A percentile compares a stretch with the other conserved stretches of the same genome.
Evolutionary conservation across 2,113 vertebrate genomes (phyloP).

Genomic region (Oreotrochilus melanogaster): DNA sequence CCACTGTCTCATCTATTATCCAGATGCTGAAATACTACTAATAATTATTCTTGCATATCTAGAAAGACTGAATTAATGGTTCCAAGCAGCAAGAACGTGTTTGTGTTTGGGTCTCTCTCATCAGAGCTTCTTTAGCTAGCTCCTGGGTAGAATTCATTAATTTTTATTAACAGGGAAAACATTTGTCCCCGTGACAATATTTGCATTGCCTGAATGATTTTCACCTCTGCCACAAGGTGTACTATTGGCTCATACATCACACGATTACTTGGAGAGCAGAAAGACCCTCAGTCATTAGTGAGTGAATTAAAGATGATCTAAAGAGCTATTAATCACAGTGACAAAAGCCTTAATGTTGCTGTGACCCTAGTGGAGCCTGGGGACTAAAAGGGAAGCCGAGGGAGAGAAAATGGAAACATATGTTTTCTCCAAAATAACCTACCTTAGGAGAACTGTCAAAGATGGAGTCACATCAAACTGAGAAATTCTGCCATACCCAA

Average conservation of each 20-base stretch:
- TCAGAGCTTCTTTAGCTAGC: conserved; percentile 82
- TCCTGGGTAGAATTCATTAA: conserved; percentile 93
- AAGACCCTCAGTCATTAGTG: conserved; percentile 99
- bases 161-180: conserved; percentile 97
- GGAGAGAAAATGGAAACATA: conserved; percentile 97
- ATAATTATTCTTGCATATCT: conserved; percentile 56
- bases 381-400: conserved; percentile 89
- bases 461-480: conserved; percentile 79
- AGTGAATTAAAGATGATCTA: conserved; percentile 99
- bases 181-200: conserved; percentile 92
- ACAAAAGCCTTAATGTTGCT: conserved; percentile 99
- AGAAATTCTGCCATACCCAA: conserved; percentile 78
- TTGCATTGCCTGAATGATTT: conserved; percentile 98
- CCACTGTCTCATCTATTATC: conserved; percentile 48
- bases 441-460: conserved; percentile 94
- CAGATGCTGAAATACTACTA: conserved; percentile 47
- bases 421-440: conserved; percentile 98
- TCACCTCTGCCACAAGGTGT: conserved; percentile 99
- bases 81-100: conserved; percentile 70
- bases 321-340: conserved; percentile 99
- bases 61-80: conserved; percentile 60
- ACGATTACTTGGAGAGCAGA: conserved; percentile 96
- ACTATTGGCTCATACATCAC: conserved; percentile 98
- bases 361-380: conserved; percentile 92
- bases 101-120: conserved; percentile 74